Percentiles rank a stretch among this genome's conserved stretches.
Conservation (phyloP, 2,888 invertebrate genomes). For the Diploptera punctata region DNA sequence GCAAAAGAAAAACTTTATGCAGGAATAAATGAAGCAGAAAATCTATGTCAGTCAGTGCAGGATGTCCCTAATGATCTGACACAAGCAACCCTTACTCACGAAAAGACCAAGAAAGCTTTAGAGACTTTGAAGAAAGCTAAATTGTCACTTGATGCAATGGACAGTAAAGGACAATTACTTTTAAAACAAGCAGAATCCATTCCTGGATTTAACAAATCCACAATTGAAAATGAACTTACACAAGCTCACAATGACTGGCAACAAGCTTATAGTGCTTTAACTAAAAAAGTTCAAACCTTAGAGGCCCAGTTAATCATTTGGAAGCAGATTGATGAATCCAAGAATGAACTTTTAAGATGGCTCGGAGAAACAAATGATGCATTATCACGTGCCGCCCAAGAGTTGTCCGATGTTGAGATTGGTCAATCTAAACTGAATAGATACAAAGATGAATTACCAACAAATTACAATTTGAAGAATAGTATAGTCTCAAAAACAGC, state of each 20-base stretch:
- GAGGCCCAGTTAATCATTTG: constrained; percentile 92
- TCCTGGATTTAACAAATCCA: constrained; percentile 66
- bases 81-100: constrained; percentile 72
- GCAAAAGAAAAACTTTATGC: constrained; percentile 72
- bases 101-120: constrained; percentile 77
- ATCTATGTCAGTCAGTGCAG: constrained; percentile 67
- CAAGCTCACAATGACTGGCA: constrained; percentile 73
- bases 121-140: constrained; percentile 79
- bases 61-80: constrained; percentile 74
- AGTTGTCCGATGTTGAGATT: constrained; percentile 80
- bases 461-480: constrained; percentile 76
- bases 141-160: constrained; percentile 77
- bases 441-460: constrained; percentile 85
- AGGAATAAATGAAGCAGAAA: constrained; percentile 73
- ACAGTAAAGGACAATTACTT: constrained; percentile 74
- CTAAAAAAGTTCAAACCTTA: constrained; percentile 76
- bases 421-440: constrained; percentile 79
- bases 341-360: constrained; percentile 85
- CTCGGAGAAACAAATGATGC: constrained; percentile 80
- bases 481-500: constrained; percentile 80
- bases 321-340: constrained; percentile 89
- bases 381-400: constrained; percentile 76
- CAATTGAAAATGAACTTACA: constrained; percentile 54
- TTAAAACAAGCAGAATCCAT: constrained; percentile 72
- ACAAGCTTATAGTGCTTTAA: constrained; percentile 71